Conservation (phyloP, 1,140 invertebrate genomes). For the Drosophila nasuta region DNA sequence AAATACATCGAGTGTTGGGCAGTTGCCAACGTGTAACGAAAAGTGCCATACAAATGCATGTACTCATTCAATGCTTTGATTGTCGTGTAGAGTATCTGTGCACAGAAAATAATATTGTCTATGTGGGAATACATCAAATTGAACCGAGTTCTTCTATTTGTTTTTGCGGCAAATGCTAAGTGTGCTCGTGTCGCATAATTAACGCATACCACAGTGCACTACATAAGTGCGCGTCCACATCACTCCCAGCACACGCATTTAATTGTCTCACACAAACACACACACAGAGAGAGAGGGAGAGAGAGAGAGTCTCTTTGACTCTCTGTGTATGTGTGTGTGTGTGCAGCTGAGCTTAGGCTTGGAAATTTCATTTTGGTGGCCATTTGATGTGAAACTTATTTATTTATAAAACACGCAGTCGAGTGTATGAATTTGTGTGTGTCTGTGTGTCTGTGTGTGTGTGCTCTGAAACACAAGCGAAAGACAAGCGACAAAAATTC, state of each 20-base stretch:
- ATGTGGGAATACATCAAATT: slow-evolving; percentile 63
- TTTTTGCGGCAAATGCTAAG: slow-evolving; percentile 44
- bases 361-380: slow-evolving; percentile 60
- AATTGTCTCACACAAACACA: background rate
- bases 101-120: background rate
- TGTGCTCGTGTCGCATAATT: slow-evolving; percentile 69
- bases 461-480: slow-evolving; percentile 42
- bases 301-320: background rate
- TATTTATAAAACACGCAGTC: slow-evolving; percentile 80
- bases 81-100: background rate
- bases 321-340: slow-evolving; percentile 6
- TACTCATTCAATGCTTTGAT: background rate
- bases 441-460: too few relatives aligned
- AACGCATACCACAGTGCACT: slow-evolving; percentile 61
- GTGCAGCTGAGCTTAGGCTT: slow-evolving; percentile 56
- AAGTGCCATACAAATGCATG: too few relatives aligned
- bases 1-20: background rate
- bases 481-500: slow-evolving; percentile 51
- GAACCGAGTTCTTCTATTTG: slow-evolving; percentile 43
- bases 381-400: slow-evolving; percentile 67
- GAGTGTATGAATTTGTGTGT: slow-evolving; percentile 63
- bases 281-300: too few relatives aligned
- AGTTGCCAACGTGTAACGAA: background rate
- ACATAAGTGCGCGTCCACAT: background rate
- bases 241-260: slow-evolving; percentile 7